Base-by-base conservation (phyloP, 1,140 invertebrate genomes). In the Pseudomyrmex concolor region DNA sequence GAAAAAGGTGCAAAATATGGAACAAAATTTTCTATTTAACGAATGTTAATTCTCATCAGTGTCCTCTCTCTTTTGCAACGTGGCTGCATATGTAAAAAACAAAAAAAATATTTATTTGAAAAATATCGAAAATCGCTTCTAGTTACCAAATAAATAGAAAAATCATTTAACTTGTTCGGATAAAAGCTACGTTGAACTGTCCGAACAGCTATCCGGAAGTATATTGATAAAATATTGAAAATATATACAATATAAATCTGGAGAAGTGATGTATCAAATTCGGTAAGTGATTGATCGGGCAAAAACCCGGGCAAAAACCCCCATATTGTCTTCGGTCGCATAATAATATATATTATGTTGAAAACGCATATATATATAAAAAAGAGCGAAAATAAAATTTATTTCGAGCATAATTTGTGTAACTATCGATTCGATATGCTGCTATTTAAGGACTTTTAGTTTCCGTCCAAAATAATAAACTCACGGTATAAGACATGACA, bases 41-140 rank as follows among this genome's bases (percentile, higher is more conserved):
- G 8, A 80, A 71, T 22, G 66, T 71, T 66, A 54, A 80, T 70
- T 59, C 19, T 59, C 64, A 78, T 78, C 43, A 70, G 34, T 34
- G 34, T 48, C n/a, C 43, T 25, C 12, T n/a, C 3, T 17, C 10
- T 8, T 76, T 10, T 13, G 48, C 15, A 22, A 59, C 19, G 45
- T 15, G 19, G 13, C 19, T 74, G 51, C 54, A 19, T 25, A 12
- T 25, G 51, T 25, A 17, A 10, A 4, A 57, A 70, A n/a, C n/a
- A n/a, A 45, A 70, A 45, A 57, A 68, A 25, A 67, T 4, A n/a
- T 54, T 51, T 19, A 19, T 70, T 63, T 12, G n/a, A 34, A 34
- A 71, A 80, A 71, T 70, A 34, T 80, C 76, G 8, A 48, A 34
- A 59, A 80, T 66, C 43, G 64, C 70, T 54, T 64, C 60, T 54